A percentile compares a stretch with the other conserved stretches of the same genome.
Conservation (phyloP, 2,888 invertebrate species). For the Folsomia candida region DNA sequence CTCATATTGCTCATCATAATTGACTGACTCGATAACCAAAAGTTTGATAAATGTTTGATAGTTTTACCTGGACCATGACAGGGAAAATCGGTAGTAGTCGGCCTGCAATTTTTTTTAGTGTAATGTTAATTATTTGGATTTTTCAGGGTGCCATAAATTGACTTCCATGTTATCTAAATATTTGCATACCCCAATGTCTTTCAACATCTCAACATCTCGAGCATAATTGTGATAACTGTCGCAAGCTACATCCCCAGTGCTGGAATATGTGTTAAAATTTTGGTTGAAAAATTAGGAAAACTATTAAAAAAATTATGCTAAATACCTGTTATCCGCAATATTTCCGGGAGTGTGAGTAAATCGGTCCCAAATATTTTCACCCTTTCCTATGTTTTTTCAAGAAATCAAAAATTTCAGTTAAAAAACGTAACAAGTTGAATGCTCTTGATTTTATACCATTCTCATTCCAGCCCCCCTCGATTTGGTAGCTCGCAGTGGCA, state of each 20-base stretch:
- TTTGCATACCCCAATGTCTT: background rate
- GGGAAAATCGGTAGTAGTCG: background rate
- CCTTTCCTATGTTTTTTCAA: background rate
- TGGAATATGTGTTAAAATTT: too few relatives aligned
- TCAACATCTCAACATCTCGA: background rate
- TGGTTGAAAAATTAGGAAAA: too few relatives aligned
- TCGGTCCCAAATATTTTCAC: background rate
- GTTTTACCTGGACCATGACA: background rate
- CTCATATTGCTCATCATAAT: too few relatives aligned
- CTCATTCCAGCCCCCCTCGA: slow-evolving; percentile 5
- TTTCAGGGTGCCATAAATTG: background rate
- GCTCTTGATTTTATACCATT: background rate
- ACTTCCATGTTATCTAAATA: too few relatives aligned
- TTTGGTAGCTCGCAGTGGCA: slow-evolving; percentile 1
- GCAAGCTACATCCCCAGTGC: background rate
- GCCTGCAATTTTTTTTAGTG: background rate
- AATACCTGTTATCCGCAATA: too few relatives aligned
- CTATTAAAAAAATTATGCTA: too few relatives aligned
- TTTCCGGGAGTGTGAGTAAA: too few relatives aligned
- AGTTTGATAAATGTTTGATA: background rate
- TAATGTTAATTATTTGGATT: background rate
- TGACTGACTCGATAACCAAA: too few relatives aligned
- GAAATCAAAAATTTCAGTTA: background rate
- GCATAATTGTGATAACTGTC: background rate
- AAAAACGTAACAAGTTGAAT: too few relatives aligned